Base-by-base conservation (phyloP, 1,140 invertebrate species). In the Aphaenogaster floridana region DNA sequence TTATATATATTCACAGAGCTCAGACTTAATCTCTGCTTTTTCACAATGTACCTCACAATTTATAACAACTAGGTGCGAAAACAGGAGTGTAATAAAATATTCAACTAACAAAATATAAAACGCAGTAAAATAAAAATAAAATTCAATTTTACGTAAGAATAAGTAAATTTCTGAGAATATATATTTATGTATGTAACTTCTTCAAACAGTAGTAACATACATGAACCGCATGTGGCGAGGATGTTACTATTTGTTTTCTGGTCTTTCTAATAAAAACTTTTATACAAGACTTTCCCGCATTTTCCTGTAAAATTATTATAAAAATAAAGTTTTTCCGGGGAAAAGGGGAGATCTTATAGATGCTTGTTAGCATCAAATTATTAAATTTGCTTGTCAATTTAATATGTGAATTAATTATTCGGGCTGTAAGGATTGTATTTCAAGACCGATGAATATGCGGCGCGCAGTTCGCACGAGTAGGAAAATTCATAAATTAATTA, bases 121-220 rank as follows among this genome's bases (percentile, higher is more conserved):
- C 3, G 17, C 2, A 21, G 17, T 15, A 59, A 21, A 45, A 34
- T 17, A 2, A 77, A 77, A 74, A 54, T 72, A 72, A 71, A 74
- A 74, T 76, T 76, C n/a, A 42, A 59, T 57, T 76, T 76, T 45
- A 59, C 15, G n/a, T 21, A 74, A 11, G 42, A 13, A 42, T 36
- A 9, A 39, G 36, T 59, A 42, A 15, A 59, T 59, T 59, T 59
- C 1, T 28, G 13, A 57, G 36, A 39, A 57, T 74, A 39, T 50
- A 69, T 74, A 57, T 74, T 15, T 15, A 57, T 36, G 8, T 21
- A 42, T 36, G 8, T 21, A 42, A 28, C 15, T 15, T 0, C 3
- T 77, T 59, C 39, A 45, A 59, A 13, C 13, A 28, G 21, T 21
- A 61, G 8, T 34, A 17, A 52, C 17, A 34, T 52, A n/a, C 17